A percentile compares a stretch with the other conserved stretches of the same genome.
These are phyloP conservation scores for Trypoxylon attenuatum DNA, from an alignment of 2,888 invertebrate genomes.

Conservation along the genomic window DNA sequence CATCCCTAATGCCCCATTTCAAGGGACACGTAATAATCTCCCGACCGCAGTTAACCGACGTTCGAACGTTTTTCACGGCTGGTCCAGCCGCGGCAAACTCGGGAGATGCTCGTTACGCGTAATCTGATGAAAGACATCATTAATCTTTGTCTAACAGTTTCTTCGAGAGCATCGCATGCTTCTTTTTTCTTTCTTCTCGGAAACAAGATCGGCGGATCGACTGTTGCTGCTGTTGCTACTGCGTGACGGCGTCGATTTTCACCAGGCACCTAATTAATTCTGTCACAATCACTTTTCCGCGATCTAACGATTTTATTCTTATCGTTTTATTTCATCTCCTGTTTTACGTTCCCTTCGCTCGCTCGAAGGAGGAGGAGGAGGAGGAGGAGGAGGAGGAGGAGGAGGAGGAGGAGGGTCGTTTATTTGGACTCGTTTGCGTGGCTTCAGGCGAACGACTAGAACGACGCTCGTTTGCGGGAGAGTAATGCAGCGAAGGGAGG, in stretches of 20 bases:
- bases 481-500: no score
- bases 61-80: slow-evolving; percentile 28
- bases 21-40: slow-evolving; percentile 39
- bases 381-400: no score
- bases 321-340: not conserved
- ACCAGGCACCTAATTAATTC: slow-evolving; percentile 35
- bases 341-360: not conserved
- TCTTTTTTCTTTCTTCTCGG: slow-evolving; percentile 8
- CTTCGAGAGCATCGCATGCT: slow-evolving; percentile 5
- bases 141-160: slow-evolving; percentile 45
- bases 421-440: not conserved
- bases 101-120: slow-evolving; percentile 53
- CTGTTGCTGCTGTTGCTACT: slow-evolving; percentile 1
- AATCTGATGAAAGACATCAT: slow-evolving; percentile 49
- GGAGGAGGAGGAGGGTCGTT: no score
- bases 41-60: slow-evolving; percentile 3
- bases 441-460: no score
- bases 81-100: not conserved
- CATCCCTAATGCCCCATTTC: no score
- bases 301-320: not conserved
- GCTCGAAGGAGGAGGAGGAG: no score
- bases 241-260: slow-evolving; percentile 26
- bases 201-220: slow-evolving; percentile 25
- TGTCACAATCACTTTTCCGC: slow-evolving; percentile 25
- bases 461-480: no score